Base-by-base conservation (phyloP, 2,113 vertebrate genomes). In the Dicentrarchus labrax region DNA sequence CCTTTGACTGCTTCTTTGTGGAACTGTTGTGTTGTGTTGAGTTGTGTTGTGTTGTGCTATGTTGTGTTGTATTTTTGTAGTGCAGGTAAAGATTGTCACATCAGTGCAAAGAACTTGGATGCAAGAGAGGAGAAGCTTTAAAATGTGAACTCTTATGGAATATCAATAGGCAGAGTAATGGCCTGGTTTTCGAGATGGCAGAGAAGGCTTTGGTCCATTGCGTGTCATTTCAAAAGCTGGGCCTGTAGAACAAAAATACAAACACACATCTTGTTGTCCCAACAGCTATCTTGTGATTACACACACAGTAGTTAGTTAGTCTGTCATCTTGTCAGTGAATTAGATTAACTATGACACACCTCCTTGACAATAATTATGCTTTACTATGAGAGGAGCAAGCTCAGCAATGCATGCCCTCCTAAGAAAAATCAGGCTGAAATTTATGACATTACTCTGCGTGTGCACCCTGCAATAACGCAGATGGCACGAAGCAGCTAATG, bases 401-500 rank as follows among this genome's bases (percentile, higher is more conserved):
- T 91, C 85, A 87, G 71, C 84, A 91, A 36, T 65, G 72, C 60
- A 62, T 72, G 76, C 57, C 72, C 72, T 50, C 76, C 77, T 51
- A n/a, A 74, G 81, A 82, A 87, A 86, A 82, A 88, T 45, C 54
- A 77, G 70, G 41, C 41, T 21, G 62, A 83, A 82, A 92, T 94
- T 86, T 89, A 90, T 74, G 72, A 74, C 82, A 72, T 83, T 74
- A 54, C 65, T 50, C 65, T 71, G 71, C 47, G 78, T 84, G 80
- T 78, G 84, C 82, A 78, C 82, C 65, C 83, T 62, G 91, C 88
- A 86, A 83, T 88, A 87, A 85, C 82, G 65, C 89, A 88, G 92
- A 93, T 92, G 92, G 88, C 68, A 71, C 36, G 60, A 86, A 80
- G 72, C 82, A 86, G 82, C 88, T 93, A 93, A 95, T 93, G 89